phyloP scores from a whole-genome alignment of 2,113 vertebrate species.

The Clarias batrachus region DNA sequence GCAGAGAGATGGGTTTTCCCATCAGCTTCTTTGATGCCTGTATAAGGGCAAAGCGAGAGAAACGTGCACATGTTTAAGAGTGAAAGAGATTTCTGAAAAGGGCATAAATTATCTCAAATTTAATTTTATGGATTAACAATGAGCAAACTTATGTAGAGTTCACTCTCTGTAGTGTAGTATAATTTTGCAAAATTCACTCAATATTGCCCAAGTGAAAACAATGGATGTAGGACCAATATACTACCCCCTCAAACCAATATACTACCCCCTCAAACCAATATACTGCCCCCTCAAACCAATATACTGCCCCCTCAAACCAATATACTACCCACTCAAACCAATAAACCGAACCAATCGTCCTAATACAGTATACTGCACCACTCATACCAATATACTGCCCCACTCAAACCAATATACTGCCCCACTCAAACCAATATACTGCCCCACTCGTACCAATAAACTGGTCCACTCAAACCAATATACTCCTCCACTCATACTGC shows the following conservation, averaged over 20 bases:
- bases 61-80: slow-evolving; percentile 3
- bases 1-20: slow-evolving; percentile 73
- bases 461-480: no score
- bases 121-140: slow-evolving; percentile 9
- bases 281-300: background rate
- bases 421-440: background rate
- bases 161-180: background rate
- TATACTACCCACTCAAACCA: background rate
- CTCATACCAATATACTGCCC: background rate
- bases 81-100: background rate
- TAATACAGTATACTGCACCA: background rate
- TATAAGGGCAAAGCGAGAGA: slow-evolving; percentile 47
- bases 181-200: no score
- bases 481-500: background rate
- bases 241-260: background rate
- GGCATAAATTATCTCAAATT: background rate
- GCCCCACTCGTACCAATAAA: no score
- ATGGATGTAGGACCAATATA: background rate
- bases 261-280: background rate
- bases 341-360: background rate
- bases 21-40: slow-evolving; percentile 70
- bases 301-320: background rate
- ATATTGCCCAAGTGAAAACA: background rate
- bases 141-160: background rate
- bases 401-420: background rate